These are phyloP conservation scores for Lordiphosa andalusiaca DNA, from an alignment of 2,888 invertebrate species.

Conservation along the genomic window DNA sequence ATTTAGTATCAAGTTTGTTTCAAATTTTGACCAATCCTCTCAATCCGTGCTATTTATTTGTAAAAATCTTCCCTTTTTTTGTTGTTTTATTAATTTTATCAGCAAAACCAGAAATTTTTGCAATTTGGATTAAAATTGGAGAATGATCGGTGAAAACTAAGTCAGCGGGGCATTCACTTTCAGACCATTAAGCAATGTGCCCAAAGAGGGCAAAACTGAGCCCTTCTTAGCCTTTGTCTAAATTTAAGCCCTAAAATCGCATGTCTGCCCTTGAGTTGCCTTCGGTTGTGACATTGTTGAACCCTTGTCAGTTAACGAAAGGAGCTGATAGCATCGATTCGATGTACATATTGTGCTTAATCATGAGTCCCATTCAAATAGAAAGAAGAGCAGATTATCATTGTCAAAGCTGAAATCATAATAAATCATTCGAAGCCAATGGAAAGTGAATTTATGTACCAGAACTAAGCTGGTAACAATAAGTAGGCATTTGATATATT, in stretches of 20 bases:
- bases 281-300: slow-evolving; percentile 42
- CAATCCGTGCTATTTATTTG: too few relatives aligned
- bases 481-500: slow-evolving; percentile 2
- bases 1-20: too few relatives aligned
- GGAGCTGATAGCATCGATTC: slow-evolving; percentile 46
- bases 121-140: too few relatives aligned
- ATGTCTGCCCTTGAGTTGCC: slow-evolving; percentile 37
- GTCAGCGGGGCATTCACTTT: too few relatives aligned
- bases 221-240: too few relatives aligned
- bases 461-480: slow-evolving; percentile 5
- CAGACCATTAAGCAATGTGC: too few relatives aligned
- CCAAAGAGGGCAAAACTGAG: too few relatives aligned
- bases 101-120: too few relatives aligned
- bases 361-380: slow-evolving; percentile 30
- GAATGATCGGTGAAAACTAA: too few relatives aligned
- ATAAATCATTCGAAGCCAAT: slow-evolving; percentile 53
- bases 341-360: slow-evolving; percentile 34
- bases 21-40: too few relatives aligned
- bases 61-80: too few relatives aligned
- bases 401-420: slow-evolving; percentile 49
- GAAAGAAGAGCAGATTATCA: slow-evolving; percentile 42
- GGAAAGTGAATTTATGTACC: not conserved
- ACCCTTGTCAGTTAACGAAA: slow-evolving; percentile 46
- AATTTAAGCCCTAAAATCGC: slow-evolving; percentile 9
- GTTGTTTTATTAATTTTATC: too few relatives aligned